Evolutionary conservation across 2,888 invertebrate species (phyloP).

Genomic region (Eupithecia exiguata): DNA sequence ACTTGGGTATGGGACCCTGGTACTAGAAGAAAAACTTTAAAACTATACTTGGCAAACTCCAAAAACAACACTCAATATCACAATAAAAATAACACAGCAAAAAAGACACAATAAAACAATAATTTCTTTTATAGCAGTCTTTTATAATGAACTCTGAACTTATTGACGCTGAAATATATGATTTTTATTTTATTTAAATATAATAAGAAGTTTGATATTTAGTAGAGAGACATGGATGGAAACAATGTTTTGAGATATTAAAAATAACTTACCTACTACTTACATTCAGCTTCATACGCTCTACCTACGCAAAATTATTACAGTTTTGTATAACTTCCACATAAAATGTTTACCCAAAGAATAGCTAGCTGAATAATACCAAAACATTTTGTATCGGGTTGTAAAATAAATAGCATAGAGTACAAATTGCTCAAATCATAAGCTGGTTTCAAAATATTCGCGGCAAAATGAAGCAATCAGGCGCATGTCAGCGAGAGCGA

Average conservation of each 20-base stretch:
- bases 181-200: too few relatives aligned
- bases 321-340: not conserved
- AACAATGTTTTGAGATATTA: not conserved
- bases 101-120: too few relatives aligned
- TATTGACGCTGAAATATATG: too few relatives aligned
- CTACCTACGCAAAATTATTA: not conserved
- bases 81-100: too few relatives aligned
- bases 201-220: too few relatives aligned
- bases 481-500: constrained; percentile 49
- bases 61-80: too few relatives aligned
- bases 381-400: not conserved
- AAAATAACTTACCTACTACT: not conserved
- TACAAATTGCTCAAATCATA: not conserved
- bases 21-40: too few relatives aligned
- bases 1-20: too few relatives aligned
- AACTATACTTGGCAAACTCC: not conserved
- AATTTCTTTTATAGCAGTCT: too few relatives aligned
- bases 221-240: too few relatives aligned
- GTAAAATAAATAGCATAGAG: not conserved
- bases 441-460: constrained; percentile 8
- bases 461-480: constrained; percentile 36
- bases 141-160: too few relatives aligned
- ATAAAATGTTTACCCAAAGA: not conserved
- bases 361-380: not conserved
- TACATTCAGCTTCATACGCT: not conserved